Evolutionary conservation across 2,888 invertebrate species (phyloP).

Genomic region (Apantesis nais): DNA sequence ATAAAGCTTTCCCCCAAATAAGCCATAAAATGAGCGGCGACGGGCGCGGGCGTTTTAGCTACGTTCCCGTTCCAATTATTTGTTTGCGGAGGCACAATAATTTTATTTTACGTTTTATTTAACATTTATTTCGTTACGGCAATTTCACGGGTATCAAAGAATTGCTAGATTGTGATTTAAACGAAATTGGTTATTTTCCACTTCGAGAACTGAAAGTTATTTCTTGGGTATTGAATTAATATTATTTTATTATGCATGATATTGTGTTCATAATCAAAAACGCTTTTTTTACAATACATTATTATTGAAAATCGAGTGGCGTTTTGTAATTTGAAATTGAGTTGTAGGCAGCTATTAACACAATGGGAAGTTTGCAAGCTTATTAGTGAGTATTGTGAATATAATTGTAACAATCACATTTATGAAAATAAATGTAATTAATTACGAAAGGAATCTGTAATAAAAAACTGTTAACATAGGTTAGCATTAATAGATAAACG

Average conservation of each 20-base stretch:
- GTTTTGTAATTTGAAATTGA: slow-evolving; percentile 53
- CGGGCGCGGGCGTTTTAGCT: slow-evolving; percentile 76
- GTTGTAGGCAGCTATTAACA: slow-evolving; percentile 50
- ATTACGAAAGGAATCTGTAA: not conserved
- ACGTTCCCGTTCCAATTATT: slow-evolving; percentile 83
- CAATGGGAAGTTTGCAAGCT: slow-evolving; percentile 36
- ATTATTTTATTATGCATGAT: slow-evolving; percentile 81
- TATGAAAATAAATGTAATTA: slow-evolving; percentile 1
- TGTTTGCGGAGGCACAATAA: slow-evolving; percentile 85
- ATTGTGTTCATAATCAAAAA: slow-evolving; percentile 71
- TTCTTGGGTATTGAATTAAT: slow-evolving; percentile 71
- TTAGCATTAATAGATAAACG: slow-evolving; percentile 9
- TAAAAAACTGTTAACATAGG: slow-evolving; percentile 3
- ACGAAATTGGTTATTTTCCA: slow-evolving; percentile 85
- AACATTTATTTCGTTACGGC: slow-evolving; percentile 86
- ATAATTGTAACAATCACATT: slow-evolving; percentile 12
- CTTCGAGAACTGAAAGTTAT: slow-evolving; percentile 72
- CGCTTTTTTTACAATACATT: slow-evolving; percentile 57
- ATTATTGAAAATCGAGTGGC: slow-evolving; percentile 59
- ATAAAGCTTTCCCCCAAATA: slow-evolving; percentile 86
- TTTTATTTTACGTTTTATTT: slow-evolving; percentile 86
- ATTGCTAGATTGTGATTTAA: slow-evolving; percentile 85
- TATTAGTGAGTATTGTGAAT: slow-evolving; percentile 35
- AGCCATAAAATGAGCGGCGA: slow-evolving; percentile 83
- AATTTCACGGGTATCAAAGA: slow-evolving; percentile 86